These are phyloP conservation scores for Tetragonula carbonaria DNA, from an alignment of 2,888 invertebrate species.

Conservation along the genomic window DNA sequence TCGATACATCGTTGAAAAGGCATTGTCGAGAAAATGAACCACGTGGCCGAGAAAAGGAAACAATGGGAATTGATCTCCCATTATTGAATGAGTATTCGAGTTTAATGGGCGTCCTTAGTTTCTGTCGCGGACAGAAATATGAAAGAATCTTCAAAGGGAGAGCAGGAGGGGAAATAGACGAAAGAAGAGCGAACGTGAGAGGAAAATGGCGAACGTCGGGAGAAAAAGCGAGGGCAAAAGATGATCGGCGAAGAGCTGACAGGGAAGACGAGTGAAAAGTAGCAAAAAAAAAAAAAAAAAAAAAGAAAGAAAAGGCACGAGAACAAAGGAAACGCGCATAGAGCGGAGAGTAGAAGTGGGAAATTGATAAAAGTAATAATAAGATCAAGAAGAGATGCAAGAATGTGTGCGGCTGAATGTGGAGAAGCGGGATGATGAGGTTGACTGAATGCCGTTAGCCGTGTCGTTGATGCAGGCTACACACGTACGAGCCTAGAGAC, in stretches of 20 bases:
- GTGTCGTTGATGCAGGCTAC: slow-evolving; percentile 63
- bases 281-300: neutral
- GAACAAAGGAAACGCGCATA: slow-evolving; percentile 13
- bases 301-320: neutral
- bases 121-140: slow-evolving; percentile 19
- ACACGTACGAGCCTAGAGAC: slow-evolving; percentile 3
- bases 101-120: slow-evolving; percentile 25
- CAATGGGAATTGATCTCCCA: slow-evolving; percentile 7
- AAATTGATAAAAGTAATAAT: slow-evolving; percentile 42
- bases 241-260: neutral
- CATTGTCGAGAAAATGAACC: neutral
- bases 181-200: neutral
- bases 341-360: slow-evolving; percentile 13
- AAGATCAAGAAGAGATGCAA: slow-evolving; percentile 55
- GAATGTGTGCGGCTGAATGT: slow-evolving; percentile 67
- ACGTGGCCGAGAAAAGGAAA: neutral
- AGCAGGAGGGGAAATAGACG: no score
- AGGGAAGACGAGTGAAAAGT: slow-evolving; percentile 16
- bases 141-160: slow-evolving; percentile 17
- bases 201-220: neutral
- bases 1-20: neutral
- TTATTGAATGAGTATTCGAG: slow-evolving; percentile 8
- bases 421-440: slow-evolving; percentile 68
- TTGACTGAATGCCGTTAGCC: slow-evolving; percentile 77
- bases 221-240: neutral